phyloP scores from a whole-genome alignment of 2,113 vertebrate species.

The Pituophis catenifer region DNA sequence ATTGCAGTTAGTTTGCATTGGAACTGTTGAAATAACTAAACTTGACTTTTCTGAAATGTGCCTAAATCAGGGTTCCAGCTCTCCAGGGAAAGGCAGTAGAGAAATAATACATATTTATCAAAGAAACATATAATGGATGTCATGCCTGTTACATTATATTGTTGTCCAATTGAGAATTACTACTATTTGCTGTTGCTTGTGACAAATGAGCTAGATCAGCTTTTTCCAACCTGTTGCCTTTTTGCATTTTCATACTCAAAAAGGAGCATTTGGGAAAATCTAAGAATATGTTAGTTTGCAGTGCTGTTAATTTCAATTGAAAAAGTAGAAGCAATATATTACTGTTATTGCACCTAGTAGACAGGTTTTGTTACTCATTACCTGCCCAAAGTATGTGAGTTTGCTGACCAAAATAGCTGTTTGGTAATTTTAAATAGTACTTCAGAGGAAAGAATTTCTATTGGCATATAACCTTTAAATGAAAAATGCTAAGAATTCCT shows the following conservation, averaged over 20 bases:
- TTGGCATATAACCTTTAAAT: neutral
- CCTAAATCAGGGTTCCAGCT: neutral
- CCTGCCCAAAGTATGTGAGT: neutral
- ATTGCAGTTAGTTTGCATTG: neutral
- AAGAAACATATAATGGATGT: neutral
- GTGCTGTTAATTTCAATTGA: neutral
- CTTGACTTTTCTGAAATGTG: neutral
- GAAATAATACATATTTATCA: neutral
- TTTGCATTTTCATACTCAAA: neutral
- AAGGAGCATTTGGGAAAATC: neutral
- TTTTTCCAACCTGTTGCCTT: neutral
- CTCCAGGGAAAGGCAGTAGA: neutral
- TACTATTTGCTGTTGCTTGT: neutral
- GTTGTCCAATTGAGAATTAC: neutral
- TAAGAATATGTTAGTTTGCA: neutral
- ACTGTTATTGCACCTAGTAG: neutral
- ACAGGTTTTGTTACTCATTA: constrained; percentile 19
- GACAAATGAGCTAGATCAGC: neutral
- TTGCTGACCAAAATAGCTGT: neutral
- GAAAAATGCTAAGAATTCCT: neutral
- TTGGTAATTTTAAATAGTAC: constrained; percentile 5
- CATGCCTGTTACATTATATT: neutral
- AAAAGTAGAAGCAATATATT: neutral
- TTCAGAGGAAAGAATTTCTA: constrained; percentile 21
- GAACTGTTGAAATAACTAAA: neutral